Evolutionary conservation across 2,797 vertebrate genomes (phyloP).

Genomic region (Stomatorhinus walkeri): DNA sequence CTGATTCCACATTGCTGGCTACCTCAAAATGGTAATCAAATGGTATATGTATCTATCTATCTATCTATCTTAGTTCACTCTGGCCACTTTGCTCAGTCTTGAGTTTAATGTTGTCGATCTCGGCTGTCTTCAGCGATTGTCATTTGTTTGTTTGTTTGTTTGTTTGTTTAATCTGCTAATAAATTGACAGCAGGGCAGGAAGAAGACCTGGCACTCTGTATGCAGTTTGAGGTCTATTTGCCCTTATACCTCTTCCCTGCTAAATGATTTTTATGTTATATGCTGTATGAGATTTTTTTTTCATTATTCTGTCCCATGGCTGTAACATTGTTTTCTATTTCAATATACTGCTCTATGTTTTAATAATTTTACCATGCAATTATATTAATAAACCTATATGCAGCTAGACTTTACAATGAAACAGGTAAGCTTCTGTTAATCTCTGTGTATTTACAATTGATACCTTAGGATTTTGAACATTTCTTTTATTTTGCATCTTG

Average conservation of each 20-base stretch:
- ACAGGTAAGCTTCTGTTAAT: not conserved
- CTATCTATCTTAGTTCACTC: not conserved
- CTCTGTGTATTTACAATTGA: not conserved
- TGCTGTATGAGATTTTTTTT: not conserved
- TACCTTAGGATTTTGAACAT: not conserved
- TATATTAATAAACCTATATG: not conserved
- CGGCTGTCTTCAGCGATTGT: not conserved
- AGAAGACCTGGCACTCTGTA: not conserved
- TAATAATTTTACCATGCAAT: not conserved
- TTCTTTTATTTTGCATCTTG: not conserved
- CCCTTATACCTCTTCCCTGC: not conserved
- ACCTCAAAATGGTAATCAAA: not conserved
- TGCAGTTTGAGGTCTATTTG: not conserved
- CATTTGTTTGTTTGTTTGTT: not conserved
- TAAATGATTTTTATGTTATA: not conserved
- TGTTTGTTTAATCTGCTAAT: not conserved
- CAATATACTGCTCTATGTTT: not conserved
- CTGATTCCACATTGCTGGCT: not conserved
- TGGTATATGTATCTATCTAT: not conserved
- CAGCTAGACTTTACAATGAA: not conserved
- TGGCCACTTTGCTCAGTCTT: not conserved
- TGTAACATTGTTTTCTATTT: not conserved
- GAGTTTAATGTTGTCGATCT: not conserved
- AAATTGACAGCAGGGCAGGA: not conserved
- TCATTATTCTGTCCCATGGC: not conserved